These are phyloP conservation scores for Cisticola juncidis DNA, from an alignment of 2,113 vertebrate genomes.

Conservation along the genomic window DNA sequence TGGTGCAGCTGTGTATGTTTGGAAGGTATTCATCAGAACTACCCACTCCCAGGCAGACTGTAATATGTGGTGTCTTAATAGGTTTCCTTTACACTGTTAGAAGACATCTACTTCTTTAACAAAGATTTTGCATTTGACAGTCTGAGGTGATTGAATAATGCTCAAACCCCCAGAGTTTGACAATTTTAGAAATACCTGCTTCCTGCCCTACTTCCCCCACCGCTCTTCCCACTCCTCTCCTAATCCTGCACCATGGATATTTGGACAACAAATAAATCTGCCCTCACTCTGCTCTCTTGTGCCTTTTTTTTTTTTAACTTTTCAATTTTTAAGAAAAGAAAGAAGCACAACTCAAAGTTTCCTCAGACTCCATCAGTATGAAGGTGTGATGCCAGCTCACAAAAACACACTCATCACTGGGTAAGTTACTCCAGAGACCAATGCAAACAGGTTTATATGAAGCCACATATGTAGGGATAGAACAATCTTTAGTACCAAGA, in stretches of 20 bases:
- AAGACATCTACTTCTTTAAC: not conserved
- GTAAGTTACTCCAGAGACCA: not conserved
- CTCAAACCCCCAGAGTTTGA: not conserved
- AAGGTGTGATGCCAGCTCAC: not conserved
- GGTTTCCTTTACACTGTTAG: not conserved
- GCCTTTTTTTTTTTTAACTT: not conserved
- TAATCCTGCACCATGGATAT: not conserved
- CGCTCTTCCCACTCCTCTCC: not conserved
- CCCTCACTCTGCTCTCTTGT: not conserved
- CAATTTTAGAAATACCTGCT: not conserved
- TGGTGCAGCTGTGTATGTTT: not conserved
- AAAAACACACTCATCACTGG: not conserved
- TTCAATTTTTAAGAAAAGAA: not conserved
- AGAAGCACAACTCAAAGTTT: not conserved
- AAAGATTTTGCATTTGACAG: not conserved
- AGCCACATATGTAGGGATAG: not conserved
- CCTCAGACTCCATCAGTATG: fast-evolving
- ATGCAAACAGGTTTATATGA: fast-evolving
- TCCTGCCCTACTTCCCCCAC: not conserved
- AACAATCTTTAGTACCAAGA: not conserved
- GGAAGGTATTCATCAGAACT: not conserved
- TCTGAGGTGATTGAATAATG: not conserved
- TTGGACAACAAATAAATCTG: not conserved
- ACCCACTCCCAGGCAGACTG: not conserved
- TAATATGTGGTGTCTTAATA: not conserved